A percentile compares a stretch with the other conserved stretches of the same genome.
Conservation (phyloP, 2,797 vertebrate species). For the Helicolenus hilgendorfi region DNA sequence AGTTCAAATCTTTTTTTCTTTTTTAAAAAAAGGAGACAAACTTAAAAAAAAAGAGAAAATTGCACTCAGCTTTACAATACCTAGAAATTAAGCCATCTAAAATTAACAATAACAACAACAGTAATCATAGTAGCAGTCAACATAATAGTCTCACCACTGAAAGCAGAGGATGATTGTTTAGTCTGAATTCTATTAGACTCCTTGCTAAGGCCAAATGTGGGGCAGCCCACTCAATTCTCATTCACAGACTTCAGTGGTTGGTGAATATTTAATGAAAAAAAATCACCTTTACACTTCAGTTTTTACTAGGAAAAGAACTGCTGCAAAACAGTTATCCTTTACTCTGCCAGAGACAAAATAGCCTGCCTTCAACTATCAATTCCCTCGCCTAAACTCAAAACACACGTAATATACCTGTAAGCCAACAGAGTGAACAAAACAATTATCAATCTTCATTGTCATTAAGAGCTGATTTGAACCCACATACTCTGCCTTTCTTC, state of each 20-base stretch:
- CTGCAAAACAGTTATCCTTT: conserved; percentile 71
- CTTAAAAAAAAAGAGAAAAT: conserved; percentile 68
- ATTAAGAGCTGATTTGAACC: conserved; percentile 43
- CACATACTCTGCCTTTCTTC: conserved; percentile 4
- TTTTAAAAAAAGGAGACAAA: conserved; percentile 60
- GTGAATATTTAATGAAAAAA: not conserved
- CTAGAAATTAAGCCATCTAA: conserved; percentile 86
- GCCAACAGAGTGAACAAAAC: conserved; percentile 16
- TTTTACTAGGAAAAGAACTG: conserved; percentile 57
- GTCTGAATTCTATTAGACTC: conserved; percentile 85
- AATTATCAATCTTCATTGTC: conserved; percentile 2
- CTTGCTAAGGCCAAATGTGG: conserved; percentile 34
- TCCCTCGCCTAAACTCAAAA: conserved; percentile 29
- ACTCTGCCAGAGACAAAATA: conserved; percentile 22
- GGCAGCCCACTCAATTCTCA: not conserved
- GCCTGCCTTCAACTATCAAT: conserved; percentile 20
- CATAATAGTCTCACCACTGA: conserved; percentile 80
- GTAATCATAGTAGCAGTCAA: conserved; percentile 85
- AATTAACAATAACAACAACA: conserved; percentile 85
- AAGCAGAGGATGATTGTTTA: conserved; percentile 81
- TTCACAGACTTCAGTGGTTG: conserved; percentile 17
- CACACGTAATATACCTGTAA: conserved; percentile 2
- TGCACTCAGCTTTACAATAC: conserved; percentile 86
- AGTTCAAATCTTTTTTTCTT: conserved; percentile 69
- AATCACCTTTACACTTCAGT: not conserved